These are phyloP conservation scores for Spisula solida DNA, from an alignment of 2,888 invertebrate species.

Conservation along the genomic window DNA sequence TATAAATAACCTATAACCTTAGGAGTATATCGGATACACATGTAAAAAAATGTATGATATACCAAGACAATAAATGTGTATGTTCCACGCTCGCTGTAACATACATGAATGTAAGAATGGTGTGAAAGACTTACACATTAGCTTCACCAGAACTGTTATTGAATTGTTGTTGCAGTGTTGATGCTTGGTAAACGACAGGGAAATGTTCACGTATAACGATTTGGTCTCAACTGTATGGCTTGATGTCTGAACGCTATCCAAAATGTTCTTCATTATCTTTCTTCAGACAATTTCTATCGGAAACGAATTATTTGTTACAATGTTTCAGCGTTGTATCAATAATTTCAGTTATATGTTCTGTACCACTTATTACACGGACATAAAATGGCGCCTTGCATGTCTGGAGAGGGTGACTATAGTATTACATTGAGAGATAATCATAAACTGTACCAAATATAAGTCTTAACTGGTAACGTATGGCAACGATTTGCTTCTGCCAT, in stretches of 20 bases:
- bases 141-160: too few relatives aligned
- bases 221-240: not conserved
- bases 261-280: not conserved
- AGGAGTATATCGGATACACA: too few relatives aligned
- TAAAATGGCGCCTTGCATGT: constrained; percentile 25
- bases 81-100: too few relatives aligned
- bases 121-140: too few relatives aligned
- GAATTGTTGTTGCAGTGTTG: not conserved
- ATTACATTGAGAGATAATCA: constrained; percentile 7
- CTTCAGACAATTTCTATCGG: constrained; percentile 24
- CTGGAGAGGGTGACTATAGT: not conserved
- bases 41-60: too few relatives aligned
- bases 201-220: not conserved
- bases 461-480: not conserved
- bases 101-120: too few relatives aligned
- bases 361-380: not conserved
- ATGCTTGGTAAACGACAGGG: not conserved
- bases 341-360: not conserved
- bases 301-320: constrained; percentile 29
- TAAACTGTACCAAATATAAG: not conserved
- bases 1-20: too few relatives aligned
- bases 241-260: not conserved
- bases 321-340: constrained; percentile 16
- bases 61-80: too few relatives aligned
- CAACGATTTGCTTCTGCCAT: too few relatives aligned